A percentile compares a stretch with the other conserved stretches of the same genome.
phyloP scores from a whole-genome alignment of 2,113 vertebrate genomes.

The Pterocles orientalis region DNA sequence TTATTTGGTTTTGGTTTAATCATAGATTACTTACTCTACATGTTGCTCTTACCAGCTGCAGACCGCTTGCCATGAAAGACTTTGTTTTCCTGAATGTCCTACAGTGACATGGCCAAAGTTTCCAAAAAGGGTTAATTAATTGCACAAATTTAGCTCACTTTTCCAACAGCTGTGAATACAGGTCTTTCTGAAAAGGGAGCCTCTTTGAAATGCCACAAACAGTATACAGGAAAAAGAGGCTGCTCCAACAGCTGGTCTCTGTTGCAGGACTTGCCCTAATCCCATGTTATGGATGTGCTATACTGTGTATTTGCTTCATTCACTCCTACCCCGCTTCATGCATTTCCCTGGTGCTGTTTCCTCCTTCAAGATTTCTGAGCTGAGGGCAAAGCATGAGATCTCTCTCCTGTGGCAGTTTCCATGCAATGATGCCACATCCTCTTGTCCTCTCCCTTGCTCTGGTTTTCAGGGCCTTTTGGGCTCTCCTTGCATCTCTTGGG shows the following conservation, averaged over 20 bases:
- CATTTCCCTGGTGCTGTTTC: background rate
- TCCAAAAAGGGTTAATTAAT: background rate
- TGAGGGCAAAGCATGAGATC: background rate
- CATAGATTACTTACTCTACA: background rate
- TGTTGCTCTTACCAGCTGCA: rapidly evolving
- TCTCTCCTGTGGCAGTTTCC: background rate
- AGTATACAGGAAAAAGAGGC: background rate
- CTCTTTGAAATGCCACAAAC: background rate
- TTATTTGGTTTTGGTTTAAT: background rate
- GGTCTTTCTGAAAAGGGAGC: background rate
- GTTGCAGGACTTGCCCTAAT: background rate
- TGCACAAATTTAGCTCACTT: background rate
- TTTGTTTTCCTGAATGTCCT: background rate
- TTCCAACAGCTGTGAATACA: background rate
- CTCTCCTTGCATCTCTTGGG: background rate
- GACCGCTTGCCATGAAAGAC: rapidly evolving
- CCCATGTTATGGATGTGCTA: background rate
- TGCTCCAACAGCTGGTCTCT: background rate
- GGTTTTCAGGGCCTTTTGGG: background rate
- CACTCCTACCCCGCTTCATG: background rate
- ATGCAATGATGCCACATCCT: background rate
- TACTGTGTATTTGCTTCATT: background rate
- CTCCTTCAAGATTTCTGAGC: background rate
- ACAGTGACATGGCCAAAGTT: background rate
- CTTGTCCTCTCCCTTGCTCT: background rate